A percentile compares a stretch with the other conserved stretches of the same genome.
These are phyloP conservation scores for Chaetops frenatus DNA, from an alignment of 2,113 vertebrate species.

Conservation along the genomic window DNA sequence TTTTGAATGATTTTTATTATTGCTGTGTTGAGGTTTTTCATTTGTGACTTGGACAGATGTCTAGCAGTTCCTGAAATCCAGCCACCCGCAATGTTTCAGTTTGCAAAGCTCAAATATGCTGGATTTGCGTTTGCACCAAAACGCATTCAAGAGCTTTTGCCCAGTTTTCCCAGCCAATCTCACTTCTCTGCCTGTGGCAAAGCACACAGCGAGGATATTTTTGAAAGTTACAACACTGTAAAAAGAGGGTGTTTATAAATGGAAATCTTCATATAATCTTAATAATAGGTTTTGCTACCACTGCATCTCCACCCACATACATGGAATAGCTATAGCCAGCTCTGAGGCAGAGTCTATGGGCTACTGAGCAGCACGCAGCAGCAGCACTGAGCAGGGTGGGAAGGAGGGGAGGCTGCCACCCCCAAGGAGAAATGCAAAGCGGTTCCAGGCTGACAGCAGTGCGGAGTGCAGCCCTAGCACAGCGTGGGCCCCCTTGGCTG, in stretches of 20 bases:
- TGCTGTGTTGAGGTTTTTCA: neutral
- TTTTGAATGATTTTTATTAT: neutral
- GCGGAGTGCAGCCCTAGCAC: neutral
- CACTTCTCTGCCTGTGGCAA: neutral
- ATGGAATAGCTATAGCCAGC: neutral
- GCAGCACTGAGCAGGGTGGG: neutral
- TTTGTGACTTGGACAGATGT: neutral
- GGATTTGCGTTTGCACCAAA: neutral
- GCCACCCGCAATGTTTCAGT: neutral
- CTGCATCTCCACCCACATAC: neutral
- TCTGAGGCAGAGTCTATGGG: neutral
- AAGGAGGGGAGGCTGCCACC: neutral
- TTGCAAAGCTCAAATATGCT: neutral
- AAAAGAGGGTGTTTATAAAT: slow-evolving; percentile 23
- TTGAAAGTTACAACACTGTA: neutral
- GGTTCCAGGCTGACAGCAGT: neutral
- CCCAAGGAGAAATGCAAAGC: neutral
- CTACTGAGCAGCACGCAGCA: neutral
- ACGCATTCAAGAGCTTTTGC: neutral
- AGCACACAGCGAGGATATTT: neutral
- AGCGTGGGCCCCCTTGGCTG: neutral
- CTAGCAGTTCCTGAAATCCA: slow-evolving; percentile 20
- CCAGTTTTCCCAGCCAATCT: neutral
- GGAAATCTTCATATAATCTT: slow-evolving; percentile 41
- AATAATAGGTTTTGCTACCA: slow-evolving; percentile 42